A percentile compares a stretch with the other conserved stretches of the same genome.
Evolutionary conservation across 2,888 invertebrate species (phyloP).

Genomic region (Drosophila falleni): DNA sequence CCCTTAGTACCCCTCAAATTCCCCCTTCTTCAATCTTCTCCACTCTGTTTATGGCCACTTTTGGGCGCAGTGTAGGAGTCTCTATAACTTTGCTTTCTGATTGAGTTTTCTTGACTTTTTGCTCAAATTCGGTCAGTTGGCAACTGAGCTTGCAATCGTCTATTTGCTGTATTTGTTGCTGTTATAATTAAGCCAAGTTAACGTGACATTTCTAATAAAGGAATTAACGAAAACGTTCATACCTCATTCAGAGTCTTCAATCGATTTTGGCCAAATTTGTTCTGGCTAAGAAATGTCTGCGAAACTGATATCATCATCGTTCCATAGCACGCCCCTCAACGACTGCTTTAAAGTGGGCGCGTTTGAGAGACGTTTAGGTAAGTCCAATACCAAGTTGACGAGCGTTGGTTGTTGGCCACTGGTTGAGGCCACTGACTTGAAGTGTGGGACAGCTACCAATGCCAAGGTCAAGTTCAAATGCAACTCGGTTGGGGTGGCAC

Average conservation of each 20-base stretch:
- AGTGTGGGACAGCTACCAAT: constrained; percentile 11
- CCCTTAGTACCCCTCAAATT: background rate
- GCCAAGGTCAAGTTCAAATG: constrained; percentile 38
- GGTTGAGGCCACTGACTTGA: constrained; percentile 18
- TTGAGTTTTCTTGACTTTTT: constrained; percentile 64
- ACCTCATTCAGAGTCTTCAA: constrained; percentile 50
- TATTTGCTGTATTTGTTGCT: constrained; percentile 29
- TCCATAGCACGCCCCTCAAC: constrained; percentile 80
- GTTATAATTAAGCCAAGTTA: constrained; percentile 48
- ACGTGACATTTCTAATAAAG: constrained; percentile 50
- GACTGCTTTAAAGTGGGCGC: constrained; percentile 85
- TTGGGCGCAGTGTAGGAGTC: constrained; percentile 65
- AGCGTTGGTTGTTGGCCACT: constrained; percentile 14
- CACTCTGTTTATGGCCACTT: constrained; percentile 50
- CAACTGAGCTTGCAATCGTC: constrained; percentile 43
- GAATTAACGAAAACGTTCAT: constrained; percentile 48
- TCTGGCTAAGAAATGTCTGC: constrained; percentile 75
- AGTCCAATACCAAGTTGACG: constrained; percentile 77
- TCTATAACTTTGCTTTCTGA: constrained; percentile 53
- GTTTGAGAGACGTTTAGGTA: constrained; percentile 87
- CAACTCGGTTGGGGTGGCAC: constrained; percentile 1
- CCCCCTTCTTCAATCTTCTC: background rate
- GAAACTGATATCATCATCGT: constrained; percentile 84
- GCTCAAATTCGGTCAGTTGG: constrained; percentile 60
- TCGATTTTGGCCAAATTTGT: constrained; percentile 70